These are phyloP conservation scores for cattle (Bos taurus) DNA, from an alignment of 2,113 vertebrate species.

Conservation along the genomic window DNA sequence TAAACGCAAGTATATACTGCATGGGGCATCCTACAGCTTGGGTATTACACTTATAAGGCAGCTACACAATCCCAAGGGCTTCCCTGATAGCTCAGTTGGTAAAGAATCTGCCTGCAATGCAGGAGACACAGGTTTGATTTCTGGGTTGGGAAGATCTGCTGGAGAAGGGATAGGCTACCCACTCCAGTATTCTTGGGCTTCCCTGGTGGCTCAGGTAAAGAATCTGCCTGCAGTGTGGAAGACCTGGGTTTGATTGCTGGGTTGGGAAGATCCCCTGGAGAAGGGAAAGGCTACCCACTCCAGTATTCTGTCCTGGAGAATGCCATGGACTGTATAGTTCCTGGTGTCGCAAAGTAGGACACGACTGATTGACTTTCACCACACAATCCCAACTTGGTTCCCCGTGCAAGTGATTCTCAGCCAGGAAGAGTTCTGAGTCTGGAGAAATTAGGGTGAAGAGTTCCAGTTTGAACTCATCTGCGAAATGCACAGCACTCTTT, in stretches of 20 bases:
- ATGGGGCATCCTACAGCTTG: background rate
- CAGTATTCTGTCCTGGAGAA: background rate
- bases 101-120: background rate
- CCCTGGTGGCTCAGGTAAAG: background rate
- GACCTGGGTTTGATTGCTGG: fast-evolving
- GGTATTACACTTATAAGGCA: background rate
- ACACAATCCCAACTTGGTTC: background rate
- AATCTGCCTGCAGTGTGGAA: background rate
- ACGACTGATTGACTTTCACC: background rate
- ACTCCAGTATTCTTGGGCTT: background rate
- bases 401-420: background rate
- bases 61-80: background rate
- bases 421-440: background rate
- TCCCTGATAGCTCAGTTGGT: background rate
- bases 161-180: background rate
- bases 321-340: background rate
- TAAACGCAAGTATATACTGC: background rate
- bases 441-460: background rate
- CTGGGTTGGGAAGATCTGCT: background rate
- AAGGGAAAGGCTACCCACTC: background rate
- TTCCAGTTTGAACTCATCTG: background rate
- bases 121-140: background rate
- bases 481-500: background rate
- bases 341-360: background rate
- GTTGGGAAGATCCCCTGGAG: background rate